Percentiles rank a stretch among this genome's conserved stretches.
Conservation (phyloP, 2,888 invertebrate genomes). For the Cosmia pyralina region DNA sequence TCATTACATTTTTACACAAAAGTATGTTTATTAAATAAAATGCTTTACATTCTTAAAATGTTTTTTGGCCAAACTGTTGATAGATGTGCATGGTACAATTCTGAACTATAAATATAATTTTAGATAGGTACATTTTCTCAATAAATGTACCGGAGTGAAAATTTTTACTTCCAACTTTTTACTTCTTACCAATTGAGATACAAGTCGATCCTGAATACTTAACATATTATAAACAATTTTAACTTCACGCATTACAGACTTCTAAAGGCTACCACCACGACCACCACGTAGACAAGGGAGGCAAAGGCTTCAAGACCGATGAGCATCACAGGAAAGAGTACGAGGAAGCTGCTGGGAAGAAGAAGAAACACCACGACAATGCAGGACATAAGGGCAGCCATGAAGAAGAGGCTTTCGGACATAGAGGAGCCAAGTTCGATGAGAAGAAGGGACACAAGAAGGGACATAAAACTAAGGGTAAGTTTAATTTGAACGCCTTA, state of each 20-base stretch:
- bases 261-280: conserved; percentile 90
- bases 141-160: too few species aligned
- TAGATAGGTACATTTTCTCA: too few species aligned
- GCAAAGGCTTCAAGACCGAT: conserved; percentile 90
- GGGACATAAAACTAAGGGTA: conserved; percentile 93
- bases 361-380: conserved; percentile 92
- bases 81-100: too few species aligned
- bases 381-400: conserved; percentile 91
- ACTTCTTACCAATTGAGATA: not conserved
- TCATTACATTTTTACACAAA: too few species aligned
- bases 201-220: not conserved
- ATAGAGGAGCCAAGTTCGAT: conserved; percentile 92
- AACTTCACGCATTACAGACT: conserved; percentile 74
- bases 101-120: too few species aligned
- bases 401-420: conserved; percentile 92
- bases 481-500: conserved; percentile 22
- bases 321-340: conserved; percentile 91
- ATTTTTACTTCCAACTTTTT: too few species aligned
- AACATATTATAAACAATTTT: not conserved
- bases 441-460: conserved; percentile 94
- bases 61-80: too few species aligned
- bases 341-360: conserved; percentile 91
- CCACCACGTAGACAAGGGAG: conserved; percentile 90
- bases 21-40: too few species aligned
- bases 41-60: too few species aligned